Evolutionary conservation across 2,888 invertebrate species (phyloP).

Genomic region (Chrysolina americana): DNA sequence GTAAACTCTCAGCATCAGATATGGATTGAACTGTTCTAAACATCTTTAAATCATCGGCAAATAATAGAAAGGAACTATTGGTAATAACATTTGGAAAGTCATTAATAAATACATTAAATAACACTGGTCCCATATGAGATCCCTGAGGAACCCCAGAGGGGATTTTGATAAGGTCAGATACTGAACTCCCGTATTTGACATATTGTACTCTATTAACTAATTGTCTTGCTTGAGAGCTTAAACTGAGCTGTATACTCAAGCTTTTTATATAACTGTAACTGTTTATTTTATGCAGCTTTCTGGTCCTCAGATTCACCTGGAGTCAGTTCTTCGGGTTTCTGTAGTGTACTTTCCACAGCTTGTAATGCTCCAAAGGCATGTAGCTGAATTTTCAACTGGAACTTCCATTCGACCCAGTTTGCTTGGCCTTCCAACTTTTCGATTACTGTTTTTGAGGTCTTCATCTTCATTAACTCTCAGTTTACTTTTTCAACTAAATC

Average conservation of each 20-base stretch:
- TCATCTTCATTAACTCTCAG: neutral
- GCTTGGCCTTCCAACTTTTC: conserved; percentile 12
- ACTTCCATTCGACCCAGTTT: conserved; percentile 21
- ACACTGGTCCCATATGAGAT: too few species aligned
- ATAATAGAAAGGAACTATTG: too few species aligned
- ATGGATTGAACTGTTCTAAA: too few species aligned
- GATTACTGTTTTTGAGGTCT: neutral
- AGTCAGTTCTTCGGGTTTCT: neutral
- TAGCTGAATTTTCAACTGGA: conserved; percentile 22
- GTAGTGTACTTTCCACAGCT: neutral
- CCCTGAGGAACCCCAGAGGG: too few species aligned
- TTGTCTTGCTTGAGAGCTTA: neutral
- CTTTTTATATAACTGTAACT: neutral
- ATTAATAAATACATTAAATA: too few species aligned
- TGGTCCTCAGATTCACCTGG: neutral
- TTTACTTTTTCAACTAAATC: neutral
- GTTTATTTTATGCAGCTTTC: neutral
- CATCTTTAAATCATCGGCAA: too few species aligned
- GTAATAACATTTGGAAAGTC: too few species aligned
- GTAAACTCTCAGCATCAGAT: too few species aligned
- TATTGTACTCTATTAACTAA: too few species aligned
- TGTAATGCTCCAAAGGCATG: neutral
- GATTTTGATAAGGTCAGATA: too few species aligned
- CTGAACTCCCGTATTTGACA: too few species aligned
- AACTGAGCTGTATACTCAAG: conserved; percentile 15